Base-by-base conservation (phyloP, 2,888 invertebrate species). In the Quadroppia sp. region DNA sequence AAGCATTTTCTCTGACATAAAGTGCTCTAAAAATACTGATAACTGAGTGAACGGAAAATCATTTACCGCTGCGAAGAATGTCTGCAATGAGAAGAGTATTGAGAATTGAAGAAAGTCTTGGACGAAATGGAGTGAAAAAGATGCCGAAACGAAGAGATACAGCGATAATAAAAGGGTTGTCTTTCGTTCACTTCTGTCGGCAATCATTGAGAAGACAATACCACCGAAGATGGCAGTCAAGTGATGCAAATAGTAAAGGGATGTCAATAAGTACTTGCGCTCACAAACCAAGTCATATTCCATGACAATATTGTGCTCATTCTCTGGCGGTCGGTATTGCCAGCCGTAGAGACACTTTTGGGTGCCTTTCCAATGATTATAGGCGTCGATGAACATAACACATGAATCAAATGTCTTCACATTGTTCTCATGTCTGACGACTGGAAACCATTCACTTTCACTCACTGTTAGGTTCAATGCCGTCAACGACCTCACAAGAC, bases 221-320 rank as follows among this genome's bases (percentile, higher is more conserved):
- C 73, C 74, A 45, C 78, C 78, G 28, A 75, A 53, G 53, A 78
- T 74, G 0, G 76, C 72, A n/a, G 75, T 69, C 17, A 76, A 71
- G 25, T 74, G 42, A 25, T 71, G 53, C 15, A 74, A 40, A 74
- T 77, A 78, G 7, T 76, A 77, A 17, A 78, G 53, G 36, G 76
- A 50, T 1, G 72, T 75, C 9, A 74, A 74, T 23, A 77, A 56
- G 15, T 77, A 76, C 56, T 75, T 74, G 25, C 75, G 71, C 20
- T 78, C 77, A 53, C 78, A 78, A 17, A 78, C 78, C 4, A 78
- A 72, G 30, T 78, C 75, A 75, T 76, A 78, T 76, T 78, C 72
- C 7, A 74, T 75, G 64, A 75, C 36, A 11, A 74, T 36, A 48
- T 75, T 73, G 30, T 71, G 73, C 75, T 45, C 75, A 73, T 71